Base-by-base conservation (phyloP, 1,140 invertebrate genomes). In the Catajapyx aquilonaris region DNA sequence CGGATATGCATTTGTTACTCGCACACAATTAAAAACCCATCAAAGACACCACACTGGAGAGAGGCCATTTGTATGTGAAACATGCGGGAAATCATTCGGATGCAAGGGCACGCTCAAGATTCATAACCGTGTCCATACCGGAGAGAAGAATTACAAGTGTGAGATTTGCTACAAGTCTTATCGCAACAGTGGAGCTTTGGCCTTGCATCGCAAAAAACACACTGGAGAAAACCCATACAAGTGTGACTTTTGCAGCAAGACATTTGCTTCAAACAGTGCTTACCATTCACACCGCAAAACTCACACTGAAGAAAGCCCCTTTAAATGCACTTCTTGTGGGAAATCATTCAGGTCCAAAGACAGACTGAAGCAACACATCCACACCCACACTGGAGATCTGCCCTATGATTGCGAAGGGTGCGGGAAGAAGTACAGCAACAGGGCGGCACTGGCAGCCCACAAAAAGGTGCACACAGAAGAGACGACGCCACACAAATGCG, bases 1-100 rank as follows among this genome's bases (percentile, higher is more conserved):
- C 23, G 17, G 5, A 3, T 39, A 41, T 11, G 17, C 7, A 10
- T 23, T 2, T 2, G 22, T 3, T 9, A 38, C 23, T 7, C 13
- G 7, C 7, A 28, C 23, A 28, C 23, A 28, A 28, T 13, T 28
- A 7, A 28, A 28, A 28, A 28, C 11, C n/a, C 15, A 5, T 34
- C 4, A 34, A 34, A 34, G n/a, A 16, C n/a, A 3, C 32, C 33
- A 34, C 20, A 17, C 33, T 34, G 13, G 33, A 5, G 33, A 34
- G n/a, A 34, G 20, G 13, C 33, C 33, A 4, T 19, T 18, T 34
- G 20, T 18, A 15, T 34, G 33, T 19, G 19, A 19, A 13, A n/a
- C 20, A 17, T 34, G 33, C 13, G 20, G 11, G 4, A 34, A 34
- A 11, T 5, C 19, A 3, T 38, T 32, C 20, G 17, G 16, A 2